A percentile compares a stretch with the other conserved stretches of the same genome.
phyloP scores from a whole-genome alignment of 2,888 invertebrate genomes.

The Dascillus cervinus region DNA sequence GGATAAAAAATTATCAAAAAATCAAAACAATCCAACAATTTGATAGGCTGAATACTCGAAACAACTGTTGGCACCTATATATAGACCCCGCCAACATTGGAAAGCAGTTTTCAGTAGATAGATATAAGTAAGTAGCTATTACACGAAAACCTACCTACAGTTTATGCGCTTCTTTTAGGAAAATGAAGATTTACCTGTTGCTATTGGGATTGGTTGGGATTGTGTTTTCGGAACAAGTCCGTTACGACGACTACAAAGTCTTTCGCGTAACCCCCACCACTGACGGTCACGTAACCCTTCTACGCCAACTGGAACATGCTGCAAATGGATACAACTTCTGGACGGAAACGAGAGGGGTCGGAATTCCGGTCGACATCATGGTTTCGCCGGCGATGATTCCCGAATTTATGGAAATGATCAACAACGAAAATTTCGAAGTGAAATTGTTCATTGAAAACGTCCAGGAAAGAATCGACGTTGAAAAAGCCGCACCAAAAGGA shows the following conservation, averaged over 20 bases:
- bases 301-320: slow-evolving; percentile 3
- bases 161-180: too few relatives aligned
- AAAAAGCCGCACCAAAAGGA: slow-evolving; percentile 32
- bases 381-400: slow-evolving; percentile 47
- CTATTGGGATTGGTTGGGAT: too few relatives aligned
- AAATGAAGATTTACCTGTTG: too few relatives aligned
- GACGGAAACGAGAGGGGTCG: slow-evolving; percentile 33
- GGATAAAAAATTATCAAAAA: too few relatives aligned
- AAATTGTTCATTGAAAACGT: slow-evolving; percentile 51
- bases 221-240: slow-evolving; percentile 7
- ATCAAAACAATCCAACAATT: too few relatives aligned
- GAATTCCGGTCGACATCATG: slow-evolving; percentile 49
- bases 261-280: slow-evolving; percentile 27
- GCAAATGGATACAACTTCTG: slow-evolving; percentile 34
- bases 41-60: too few relatives aligned
- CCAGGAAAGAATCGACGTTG: slow-evolving; percentile 44
- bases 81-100: too few relatives aligned
- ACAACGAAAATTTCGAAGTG: slow-evolving; percentile 35
- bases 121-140: too few relatives aligned
- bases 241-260: slow-evolving; percentile 29
- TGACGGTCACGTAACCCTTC: slow-evolving; percentile 5
- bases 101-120: too few relatives aligned
- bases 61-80: too few relatives aligned
- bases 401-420: slow-evolving; percentile 43
- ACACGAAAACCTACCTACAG: too few relatives aligned